Conservation (phyloP, 2,797 vertebrate genomes). For the Bovichtus diacanthus region DNA sequence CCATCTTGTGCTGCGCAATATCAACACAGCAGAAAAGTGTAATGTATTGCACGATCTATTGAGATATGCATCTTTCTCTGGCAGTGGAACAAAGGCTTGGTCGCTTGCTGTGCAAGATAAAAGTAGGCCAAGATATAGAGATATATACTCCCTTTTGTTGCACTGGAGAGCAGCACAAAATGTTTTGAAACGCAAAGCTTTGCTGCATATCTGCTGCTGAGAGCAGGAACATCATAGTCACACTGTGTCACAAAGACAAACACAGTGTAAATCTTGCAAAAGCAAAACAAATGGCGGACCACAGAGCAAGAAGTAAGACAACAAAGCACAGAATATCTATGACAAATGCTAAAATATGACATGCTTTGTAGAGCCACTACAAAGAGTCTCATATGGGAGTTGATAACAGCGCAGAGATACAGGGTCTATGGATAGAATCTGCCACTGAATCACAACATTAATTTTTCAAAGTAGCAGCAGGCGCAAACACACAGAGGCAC, state of each 20-base stretch:
- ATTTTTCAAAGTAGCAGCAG: constrained; percentile 56
- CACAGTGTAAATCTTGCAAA: constrained; percentile 68
- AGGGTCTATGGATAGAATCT: constrained; percentile 43
- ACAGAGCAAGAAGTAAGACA: constrained; percentile 70
- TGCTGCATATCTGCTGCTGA: constrained; percentile 47
- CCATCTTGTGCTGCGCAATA: constrained; percentile 8
- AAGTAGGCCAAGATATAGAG: constrained; percentile 68
- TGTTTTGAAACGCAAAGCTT: constrained; percentile 59
- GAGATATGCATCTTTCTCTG: constrained; percentile 62
- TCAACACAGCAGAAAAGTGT: constrained; percentile 39
- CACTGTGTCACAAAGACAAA: constrained; percentile 61
- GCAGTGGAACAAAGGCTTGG: constrained; percentile 61
- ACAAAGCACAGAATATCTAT: constrained; percentile 67
- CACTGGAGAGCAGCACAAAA: constrained; percentile 50
- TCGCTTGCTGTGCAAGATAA: constrained; percentile 61
- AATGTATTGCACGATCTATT: constrained; percentile 50
- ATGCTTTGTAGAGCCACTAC: constrained; percentile 69
- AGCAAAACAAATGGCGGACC: constrained; percentile 72
- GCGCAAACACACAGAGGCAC: constrained; percentile 35
- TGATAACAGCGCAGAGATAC: constrained; percentile 60
- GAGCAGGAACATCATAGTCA: constrained; percentile 60
- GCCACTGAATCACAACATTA: constrained; percentile 56
- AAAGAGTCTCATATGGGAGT: constrained; percentile 65
- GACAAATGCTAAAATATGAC: constrained; percentile 73
- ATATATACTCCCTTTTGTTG: constrained; percentile 56